These are phyloP conservation scores for Spongilla lacustris DNA, from an alignment of 37 sponge, comb jelly and placozoan genomes.

Conservation along the genomic window DNA sequence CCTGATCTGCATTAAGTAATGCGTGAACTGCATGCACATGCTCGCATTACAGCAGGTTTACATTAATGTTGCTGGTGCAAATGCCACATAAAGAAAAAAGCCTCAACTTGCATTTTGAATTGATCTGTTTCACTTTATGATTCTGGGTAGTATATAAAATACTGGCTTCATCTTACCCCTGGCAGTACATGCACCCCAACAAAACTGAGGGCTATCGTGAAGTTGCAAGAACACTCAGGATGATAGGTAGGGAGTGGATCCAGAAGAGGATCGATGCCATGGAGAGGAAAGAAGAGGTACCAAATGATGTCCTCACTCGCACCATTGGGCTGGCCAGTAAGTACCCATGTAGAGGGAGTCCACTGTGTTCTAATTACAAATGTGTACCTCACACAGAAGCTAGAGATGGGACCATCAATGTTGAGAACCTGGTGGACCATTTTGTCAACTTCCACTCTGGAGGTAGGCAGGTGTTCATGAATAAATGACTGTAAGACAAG, in stretches of 20 bases:
- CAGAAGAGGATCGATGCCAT: slow-evolving; percentile 2
- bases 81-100: too few relatives aligned
- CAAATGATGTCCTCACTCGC: slow-evolving; percentile 7
- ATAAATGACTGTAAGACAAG: too few relatives aligned
- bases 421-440: slow-evolving; percentile 5
- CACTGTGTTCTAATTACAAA: too few relatives aligned
- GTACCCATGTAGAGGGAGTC: background rate
- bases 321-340: background rate
- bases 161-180: background rate
- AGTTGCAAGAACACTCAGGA: background rate
- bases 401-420: background rate
- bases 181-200: slow-evolving; percentile 13
- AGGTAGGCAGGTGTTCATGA: background rate
- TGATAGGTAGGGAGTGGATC: slow-evolving; percentile 4
- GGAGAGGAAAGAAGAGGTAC: slow-evolving; percentile 4
- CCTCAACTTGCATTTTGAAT: too few relatives aligned
- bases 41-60: too few relatives aligned
- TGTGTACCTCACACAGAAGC: too few relatives aligned
- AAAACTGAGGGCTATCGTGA: slow-evolving; percentile 6
- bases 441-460: background rate
- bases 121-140: too few relatives aligned
- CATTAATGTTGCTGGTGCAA: too few relatives aligned
- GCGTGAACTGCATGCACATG: too few relatives aligned
- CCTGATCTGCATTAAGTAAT: too few relatives aligned
- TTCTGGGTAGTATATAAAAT: too few relatives aligned